Base-by-base conservation (phyloP, 2,888 invertebrate genomes). In the Caprella mutica region DNA sequence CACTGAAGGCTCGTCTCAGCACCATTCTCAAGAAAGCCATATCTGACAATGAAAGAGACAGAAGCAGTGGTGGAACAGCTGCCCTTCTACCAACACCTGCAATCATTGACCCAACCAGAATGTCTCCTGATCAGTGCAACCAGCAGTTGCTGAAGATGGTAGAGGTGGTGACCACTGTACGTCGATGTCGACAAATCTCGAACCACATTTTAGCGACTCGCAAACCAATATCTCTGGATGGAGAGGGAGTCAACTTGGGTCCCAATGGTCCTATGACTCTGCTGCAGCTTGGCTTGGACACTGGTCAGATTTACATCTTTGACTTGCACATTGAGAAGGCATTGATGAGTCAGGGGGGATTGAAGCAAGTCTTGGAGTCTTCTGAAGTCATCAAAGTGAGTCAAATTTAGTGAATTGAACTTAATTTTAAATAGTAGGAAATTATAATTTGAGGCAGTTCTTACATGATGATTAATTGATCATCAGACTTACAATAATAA, bases 181-280 rank as follows among this genome's bases (percentile, higher is more conserved):
- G 84, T 69, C 89, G 90, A 69, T 84, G 86, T 71, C 77, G 82
- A 40, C 80, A 84, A 69, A 78, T 90, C 58, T 80, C 73, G 3
- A 71, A 71, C 21, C 71, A 72, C 29, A 69, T 76, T 21, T 59
- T 73, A 52, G 65, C 61, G 23, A 53, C 64, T 1, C 65, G 66
- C 53, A 65, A 67, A 21, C 66, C 66, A n/a, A 78, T 93, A 23
- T 87, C 89, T 0, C 81, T 93, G 69, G 93, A 93, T 71, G 90
- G 90, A 68, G 93, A 94, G 75, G 91, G 93, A 17, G 86, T 93
- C 54, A 92, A 91, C 74, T 77, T 93, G 61, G 93, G 93, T 23
- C 77, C 84, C 1, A 89, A 88, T 71, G 92, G 92, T 19, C 85
- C 87, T 67, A 76, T 93, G 61, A 91, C 92, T 2, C 74, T 93